These are phyloP conservation scores for Leptobrachium ailaonicum DNA, from an alignment of 2,113 vertebrate species.

Conservation along the genomic window DNA sequence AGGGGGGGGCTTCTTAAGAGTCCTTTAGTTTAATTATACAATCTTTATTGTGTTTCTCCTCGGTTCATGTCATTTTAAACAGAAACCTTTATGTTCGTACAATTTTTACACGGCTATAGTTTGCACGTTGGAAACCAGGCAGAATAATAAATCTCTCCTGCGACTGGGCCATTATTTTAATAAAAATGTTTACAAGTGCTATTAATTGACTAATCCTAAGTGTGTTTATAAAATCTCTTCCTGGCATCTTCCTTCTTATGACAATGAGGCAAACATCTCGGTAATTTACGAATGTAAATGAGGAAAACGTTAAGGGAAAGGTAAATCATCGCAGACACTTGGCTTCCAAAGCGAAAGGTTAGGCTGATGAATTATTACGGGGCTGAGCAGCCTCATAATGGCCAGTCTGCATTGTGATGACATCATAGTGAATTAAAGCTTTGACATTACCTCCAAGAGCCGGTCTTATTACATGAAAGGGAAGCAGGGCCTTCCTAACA, in stretches of 20 bases:
- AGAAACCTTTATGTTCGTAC: not conserved
- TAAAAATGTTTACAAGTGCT: constrained; percentile 6
- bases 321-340: constrained; percentile 37
- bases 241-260: constrained; percentile 16
- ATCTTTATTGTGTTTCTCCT: too few relatives aligned
- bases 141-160: not conserved
- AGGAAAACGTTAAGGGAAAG: constrained; percentile 4
- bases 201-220: constrained; percentile 1
- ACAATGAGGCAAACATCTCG: constrained; percentile 33
- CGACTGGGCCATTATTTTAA: constrained; percentile 1
- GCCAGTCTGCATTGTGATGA: constrained; percentile 28
- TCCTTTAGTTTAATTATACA: too few relatives aligned
- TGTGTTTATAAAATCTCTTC: constrained; percentile 18
- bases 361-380: constrained; percentile 16
- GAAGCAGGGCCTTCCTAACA: constrained; percentile 1
- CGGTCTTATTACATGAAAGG: not conserved
- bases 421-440: constrained; percentile 41
- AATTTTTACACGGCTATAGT: not conserved
- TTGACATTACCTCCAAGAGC: constrained; percentile 40
- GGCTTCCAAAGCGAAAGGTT: constrained; percentile 43
- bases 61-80: not conserved
- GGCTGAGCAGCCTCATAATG: not conserved
- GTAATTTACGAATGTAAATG: constrained; percentile 36
- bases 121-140: not conserved
- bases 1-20: too few relatives aligned